Base-by-base conservation (phyloP, 2,888 invertebrate genomes). In the Vannuccia rotundouncinata region DNA sequence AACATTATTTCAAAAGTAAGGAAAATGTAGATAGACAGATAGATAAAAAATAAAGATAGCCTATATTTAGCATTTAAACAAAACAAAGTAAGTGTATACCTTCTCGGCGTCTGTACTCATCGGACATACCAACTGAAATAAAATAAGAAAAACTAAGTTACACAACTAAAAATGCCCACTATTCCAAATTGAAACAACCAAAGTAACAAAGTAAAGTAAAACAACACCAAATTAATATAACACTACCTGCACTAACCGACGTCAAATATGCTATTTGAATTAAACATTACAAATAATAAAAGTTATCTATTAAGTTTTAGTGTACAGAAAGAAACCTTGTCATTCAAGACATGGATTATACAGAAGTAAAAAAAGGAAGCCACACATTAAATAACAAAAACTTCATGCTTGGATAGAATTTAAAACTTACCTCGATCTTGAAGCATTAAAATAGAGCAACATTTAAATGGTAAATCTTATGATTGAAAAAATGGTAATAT, bases 121-220 rank as follows among this genome's bases (percentile, higher is more conserved):
- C 66, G 5, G 66, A 66, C 66, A 66, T 66, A 22, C 66, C 66
- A 66, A 66, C 66, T 66, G 66, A 66, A 66, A 66, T 22, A 27
- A 13, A 66, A 66, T 66, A 22, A 66, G 22, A 22, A 22, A 27
- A 45, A 45, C 5, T 10, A 45, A 45, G n/a, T n/a, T n/a, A n/a
- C n/a, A n/a, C n/a, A n/a, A 45, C 45, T 45, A 45, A 5, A 45
- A 45, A 17, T n/a, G n/a, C n/a, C n/a, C n/a, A n/a, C n/a, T n/a
- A n/a, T n/a, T n/a, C 45, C 45, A 45, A 45, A 45, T 17, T 13
- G 17, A 45, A 45, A 45, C 45, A 45, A 13, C 10, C 17, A 45
- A 45, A 17, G 45, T 13, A 17, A 45, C 45, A 17, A 17, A 45
- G 17, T 17, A 45, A 17, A 45, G 17, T 17, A 45, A 45, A 13